phyloP scores from a whole-genome alignment of 2,797 vertebrate genomes.

The Alcedo atthis region DNA sequence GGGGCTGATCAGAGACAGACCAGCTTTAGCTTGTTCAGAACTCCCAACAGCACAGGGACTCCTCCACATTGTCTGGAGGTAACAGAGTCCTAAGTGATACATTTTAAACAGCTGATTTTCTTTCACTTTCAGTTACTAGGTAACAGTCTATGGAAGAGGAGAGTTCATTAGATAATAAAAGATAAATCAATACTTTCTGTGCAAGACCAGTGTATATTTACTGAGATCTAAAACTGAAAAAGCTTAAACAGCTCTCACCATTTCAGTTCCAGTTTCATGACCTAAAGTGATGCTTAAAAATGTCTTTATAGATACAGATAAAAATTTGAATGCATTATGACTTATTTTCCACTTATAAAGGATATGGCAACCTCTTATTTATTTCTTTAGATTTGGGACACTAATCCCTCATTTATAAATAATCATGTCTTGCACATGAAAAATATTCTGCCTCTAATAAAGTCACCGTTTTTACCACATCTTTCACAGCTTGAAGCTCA shows the following conservation, averaged over 20 bases:
- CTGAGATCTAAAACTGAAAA: neutral
- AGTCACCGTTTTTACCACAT: neutral
- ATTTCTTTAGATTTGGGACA: neutral
- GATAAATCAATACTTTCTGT: neutral
- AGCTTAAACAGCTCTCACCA: neutral
- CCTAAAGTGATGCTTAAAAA: neutral
- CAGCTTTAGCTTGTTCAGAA: neutral
- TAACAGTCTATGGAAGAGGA: neutral
- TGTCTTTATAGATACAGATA: neutral
- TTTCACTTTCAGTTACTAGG: neutral
- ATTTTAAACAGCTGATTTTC: neutral
- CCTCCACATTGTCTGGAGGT: neutral
- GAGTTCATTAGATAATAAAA: neutral
- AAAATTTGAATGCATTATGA: neutral
- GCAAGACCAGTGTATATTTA: neutral
- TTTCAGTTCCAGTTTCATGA: neutral
- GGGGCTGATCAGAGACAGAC: neutral
- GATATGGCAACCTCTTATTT: neutral
- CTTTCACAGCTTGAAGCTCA: neutral
- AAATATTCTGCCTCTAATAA: neutral
- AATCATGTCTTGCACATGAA: neutral
- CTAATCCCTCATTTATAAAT: neutral
- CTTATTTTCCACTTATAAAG: neutral
- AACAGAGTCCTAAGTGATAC: neutral
- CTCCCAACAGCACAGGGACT: neutral